phyloP scores from a whole-genome alignment of 2,113 vertebrate species.

The Micronycteris hirsuta region DNA sequence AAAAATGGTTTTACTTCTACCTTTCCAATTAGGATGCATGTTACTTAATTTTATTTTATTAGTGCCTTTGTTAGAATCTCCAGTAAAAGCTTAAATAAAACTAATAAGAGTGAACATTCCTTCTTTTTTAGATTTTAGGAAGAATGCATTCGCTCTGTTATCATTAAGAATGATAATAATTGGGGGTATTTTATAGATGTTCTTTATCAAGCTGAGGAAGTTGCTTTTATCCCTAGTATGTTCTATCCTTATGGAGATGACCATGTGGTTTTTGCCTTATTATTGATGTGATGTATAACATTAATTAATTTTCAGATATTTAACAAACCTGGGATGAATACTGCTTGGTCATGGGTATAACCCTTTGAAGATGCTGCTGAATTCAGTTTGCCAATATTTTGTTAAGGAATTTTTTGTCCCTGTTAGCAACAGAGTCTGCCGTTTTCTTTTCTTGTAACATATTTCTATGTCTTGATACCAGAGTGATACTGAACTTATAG shows the following conservation, averaged over 20 bases:
- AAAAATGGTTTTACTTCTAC: background rate
- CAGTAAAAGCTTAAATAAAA: background rate
- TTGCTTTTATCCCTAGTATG: background rate
- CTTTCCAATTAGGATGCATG: background rate
- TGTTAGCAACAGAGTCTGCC: background rate
- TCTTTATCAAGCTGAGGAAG: background rate
- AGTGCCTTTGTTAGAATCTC: background rate
- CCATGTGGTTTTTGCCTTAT: background rate
- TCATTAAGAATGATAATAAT: background rate
- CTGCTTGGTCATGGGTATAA: background rate
- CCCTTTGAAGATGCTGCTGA: background rate
- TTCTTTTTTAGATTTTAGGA: background rate
- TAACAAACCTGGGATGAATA: background rate
- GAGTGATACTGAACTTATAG: too few relatives aligned
- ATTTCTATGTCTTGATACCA: background rate
- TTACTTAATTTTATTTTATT: background rate
- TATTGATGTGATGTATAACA: background rate
- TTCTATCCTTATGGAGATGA: background rate
- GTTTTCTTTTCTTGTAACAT: background rate
- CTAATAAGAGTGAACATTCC: background rate
- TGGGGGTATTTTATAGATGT: background rate
- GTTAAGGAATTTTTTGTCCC: background rate
- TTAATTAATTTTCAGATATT: background rate
- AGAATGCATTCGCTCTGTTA: background rate
- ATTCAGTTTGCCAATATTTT: background rate